Percentiles rank a stretch among this genome's conserved stretches.
These are phyloP conservation scores for Podarcis lilfordi DNA, from an alignment of 2,797 vertebrate genomes.

Conservation along the genomic window DNA sequence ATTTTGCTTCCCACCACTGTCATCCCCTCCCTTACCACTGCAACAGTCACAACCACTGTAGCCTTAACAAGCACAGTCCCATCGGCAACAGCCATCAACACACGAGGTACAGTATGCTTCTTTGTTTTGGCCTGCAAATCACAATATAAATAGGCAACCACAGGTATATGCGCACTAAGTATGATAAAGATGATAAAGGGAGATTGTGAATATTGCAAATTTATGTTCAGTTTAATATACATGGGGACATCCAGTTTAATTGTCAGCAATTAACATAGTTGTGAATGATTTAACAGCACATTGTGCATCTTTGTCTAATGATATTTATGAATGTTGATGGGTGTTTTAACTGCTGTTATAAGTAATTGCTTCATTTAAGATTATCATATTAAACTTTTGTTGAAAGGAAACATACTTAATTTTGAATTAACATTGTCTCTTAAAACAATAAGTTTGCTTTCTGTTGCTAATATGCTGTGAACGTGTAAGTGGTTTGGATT, in stretches of 20 bases:
- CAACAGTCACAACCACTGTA: conserved; percentile 92
- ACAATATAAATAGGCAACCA: conserved; percentile 52
- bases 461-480: conserved; percentile 46
- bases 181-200: conserved; percentile 19
- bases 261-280: conserved; percentile 17
- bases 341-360: conserved; percentile 68
- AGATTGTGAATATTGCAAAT: conserved; percentile 8
- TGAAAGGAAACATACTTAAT: conserved; percentile 55
- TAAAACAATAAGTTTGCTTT: conserved; percentile 44
- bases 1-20: conserved; percentile 95
- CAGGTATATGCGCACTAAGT: conserved; percentile 28
- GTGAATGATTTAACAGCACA: conserved; percentile 53
- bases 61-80: conserved; percentile 92
- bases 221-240: conserved; percentile 18
- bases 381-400: conserved; percentile 57
- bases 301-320: conserved; percentile 51
- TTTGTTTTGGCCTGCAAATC: conserved; percentile 78
- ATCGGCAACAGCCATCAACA: conserved; percentile 87
- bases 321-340: conserved; percentile 57
- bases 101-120: conserved; percentile 93
- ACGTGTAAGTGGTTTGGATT: conserved; percentile 10
- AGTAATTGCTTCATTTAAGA: conserved; percentile 64
- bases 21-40: conserved; percentile 92
- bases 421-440: conserved; percentile 66
- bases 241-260: conserved; percentile 37